phyloP scores from a whole-genome alignment of 2,797 vertebrate genomes.

The Synanceia verrucosa region DNA sequence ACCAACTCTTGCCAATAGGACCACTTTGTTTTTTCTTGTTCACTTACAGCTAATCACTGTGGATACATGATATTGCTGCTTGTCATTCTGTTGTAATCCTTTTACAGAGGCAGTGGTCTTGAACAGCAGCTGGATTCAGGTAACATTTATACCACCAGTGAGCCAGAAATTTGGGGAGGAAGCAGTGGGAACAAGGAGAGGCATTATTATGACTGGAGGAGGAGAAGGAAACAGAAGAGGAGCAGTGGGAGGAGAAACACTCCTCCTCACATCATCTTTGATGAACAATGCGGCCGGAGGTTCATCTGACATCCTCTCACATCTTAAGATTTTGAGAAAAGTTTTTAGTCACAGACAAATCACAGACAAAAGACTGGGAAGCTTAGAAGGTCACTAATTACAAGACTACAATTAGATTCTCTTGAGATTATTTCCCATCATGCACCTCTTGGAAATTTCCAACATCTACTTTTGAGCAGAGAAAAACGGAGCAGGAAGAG shows the following conservation, averaged over 20 bases:
- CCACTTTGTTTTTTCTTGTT: constrained; percentile 22
- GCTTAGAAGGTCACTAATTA: too few relatives aligned
- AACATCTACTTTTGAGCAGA: too few relatives aligned
- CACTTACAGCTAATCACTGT: constrained; percentile 38
- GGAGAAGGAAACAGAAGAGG: background rate
- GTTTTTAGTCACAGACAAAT: too few relatives aligned
- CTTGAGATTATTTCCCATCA: too few relatives aligned
- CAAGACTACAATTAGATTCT: too few relatives aligned
- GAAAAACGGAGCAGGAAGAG: too few relatives aligned
- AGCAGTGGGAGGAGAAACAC: constrained; percentile 19
- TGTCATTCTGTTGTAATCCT: constrained; percentile 20
- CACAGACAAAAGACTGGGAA: too few relatives aligned
- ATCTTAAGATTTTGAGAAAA: too few relatives aligned
- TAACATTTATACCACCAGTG: constrained; percentile 28
- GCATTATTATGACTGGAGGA: constrained; percentile 9
- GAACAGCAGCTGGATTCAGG: constrained; percentile 49
- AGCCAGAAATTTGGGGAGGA: constrained; percentile 54
- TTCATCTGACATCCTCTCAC: constrained; percentile 33
- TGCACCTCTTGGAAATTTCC: too few relatives aligned
- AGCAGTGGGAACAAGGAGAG: constrained; percentile 25
- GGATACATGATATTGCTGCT: constrained; percentile 2
- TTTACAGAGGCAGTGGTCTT: background rate
- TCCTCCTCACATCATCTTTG: constrained; percentile 7
- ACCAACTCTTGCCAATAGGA: constrained; percentile 36
- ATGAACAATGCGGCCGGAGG: constrained; percentile 12